Evolutionary conservation across 2,888 invertebrate genomes (phyloP), one percentile per base, ranked within the genome.

Genomic region (Andrena hattorfiana): DNA sequence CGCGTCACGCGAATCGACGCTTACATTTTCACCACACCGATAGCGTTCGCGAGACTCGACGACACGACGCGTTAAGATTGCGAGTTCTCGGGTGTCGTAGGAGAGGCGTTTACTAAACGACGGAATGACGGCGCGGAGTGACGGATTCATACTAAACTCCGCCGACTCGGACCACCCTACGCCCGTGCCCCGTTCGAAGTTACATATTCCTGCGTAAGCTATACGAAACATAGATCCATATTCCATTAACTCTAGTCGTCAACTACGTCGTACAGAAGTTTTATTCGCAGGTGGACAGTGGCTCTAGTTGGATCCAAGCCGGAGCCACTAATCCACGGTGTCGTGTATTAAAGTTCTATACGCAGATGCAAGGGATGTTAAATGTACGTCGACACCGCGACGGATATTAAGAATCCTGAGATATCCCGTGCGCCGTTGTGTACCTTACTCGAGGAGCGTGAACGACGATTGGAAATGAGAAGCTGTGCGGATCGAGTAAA

Each of bases 1-100:
- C 51, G 32, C 30, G 28, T 26, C 70, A 67, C 20, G 51, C 49
- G 42, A 42, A 70, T 28, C 4, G 2, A 35, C 74, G 48, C 54
- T 68, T 73, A 78, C 32, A 67, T 66, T 70, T 54, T 59, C 26
- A 49, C 66, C 49, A 10, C 26, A 32, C 8, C n/a, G n/a, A 16
- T 66, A 10, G 48, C 20, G 68, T 73, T 59, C 20, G 23, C 7
- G 10, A 59, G 7, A 26, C 35, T 20, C 23, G 20, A 5, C 20
- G 10, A 10, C 3, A 0, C 4, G 8, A 48, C 7, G 10, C 35
- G n/a, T 7, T 2, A 54, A 20, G 7, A 13, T 48, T 13, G 6
- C 1, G 23, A 2, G 30, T 23, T 30, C 10, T 30, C 49, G 8
- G 4, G 48, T 42, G 48, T 30, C 1, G 51, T 26, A 35, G 23